Base-by-base conservation (phyloP, 2,888 invertebrate genomes). In the Drosophila lacicola region DNA sequence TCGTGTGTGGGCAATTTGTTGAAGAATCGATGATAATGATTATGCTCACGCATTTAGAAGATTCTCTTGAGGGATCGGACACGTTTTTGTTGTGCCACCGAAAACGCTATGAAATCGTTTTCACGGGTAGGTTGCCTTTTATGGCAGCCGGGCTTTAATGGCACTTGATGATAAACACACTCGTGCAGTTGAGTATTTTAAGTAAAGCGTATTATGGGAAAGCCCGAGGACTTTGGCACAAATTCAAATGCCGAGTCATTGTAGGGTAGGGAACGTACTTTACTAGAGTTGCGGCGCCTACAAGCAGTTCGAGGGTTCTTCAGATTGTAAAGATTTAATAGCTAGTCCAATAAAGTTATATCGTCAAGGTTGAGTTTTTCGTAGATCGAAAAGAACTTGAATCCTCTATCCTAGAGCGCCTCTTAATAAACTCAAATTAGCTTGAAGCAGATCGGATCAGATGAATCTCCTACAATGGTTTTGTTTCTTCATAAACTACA, bases 161-260 rank as follows among this genome's bases (percentile, higher is more conserved):
- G n/a, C 61, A 44, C 74, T 74, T 21, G 44, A 66, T 14, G 19
- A 17, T n/a, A 54, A 39, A 53, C 44, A 44, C 14, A 9, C 19
- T 50, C 37, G 4, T 6, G n/a, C 42, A 21, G 41, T 19, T 39
- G 10, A 17, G 44, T 10, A 19, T 29, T 67, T 4, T 55, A 39
- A 57, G 57, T 41, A 29, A 6, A 37, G 2, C n/a, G 33, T 49
- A 39, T 56, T 42, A 19, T 13, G n/a, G 41, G 44, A 44, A 47
- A 44, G 53, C 33, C 55, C 13, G 56, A 51, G 53, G 60, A 50
- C 50, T 61, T 74, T 70, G 74, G 33, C 53, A 70, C 49, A 70
- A 34, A 46, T 46, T 45, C 37, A 46, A 69, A 29, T 36, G 73
- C 4, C 42, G 3, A 61, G 55, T 61, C 62, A 72, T 46, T 17